These are phyloP conservation scores for Heliocidaris tuberculata DNA, from an alignment of 35 echinoderm and acorn worm genomes.

Conservation along the genomic window DNA sequence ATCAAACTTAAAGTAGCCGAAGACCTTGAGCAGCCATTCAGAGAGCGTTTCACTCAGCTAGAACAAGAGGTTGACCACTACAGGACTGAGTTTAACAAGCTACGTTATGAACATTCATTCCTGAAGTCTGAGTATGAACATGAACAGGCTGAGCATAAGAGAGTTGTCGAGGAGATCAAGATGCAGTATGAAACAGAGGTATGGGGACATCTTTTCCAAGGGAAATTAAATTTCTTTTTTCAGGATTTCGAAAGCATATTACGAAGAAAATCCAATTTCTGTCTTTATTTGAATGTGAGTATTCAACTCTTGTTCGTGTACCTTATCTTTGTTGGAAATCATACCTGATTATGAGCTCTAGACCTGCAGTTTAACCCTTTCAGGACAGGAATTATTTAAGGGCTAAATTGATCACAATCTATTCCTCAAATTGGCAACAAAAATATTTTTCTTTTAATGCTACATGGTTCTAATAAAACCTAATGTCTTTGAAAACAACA, in stretches of 20 bases:
- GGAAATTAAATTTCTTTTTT: not conserved
- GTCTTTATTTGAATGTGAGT: not conserved
- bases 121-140: conserved; percentile 95
- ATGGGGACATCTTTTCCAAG: not conserved
- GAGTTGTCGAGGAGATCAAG: conserved; percentile 83
- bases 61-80: conserved; percentile 82
- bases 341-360: too few relatives aligned
- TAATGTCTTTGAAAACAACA: too few relatives aligned
- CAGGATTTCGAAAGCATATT: not conserved
- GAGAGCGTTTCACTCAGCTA: conserved; percentile 79
- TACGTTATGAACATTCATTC: conserved; percentile 92
- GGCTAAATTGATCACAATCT: too few relatives aligned
- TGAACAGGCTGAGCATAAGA: conserved; percentile 76
- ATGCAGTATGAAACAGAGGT: conserved; percentile 95
- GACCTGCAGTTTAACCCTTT: too few relatives aligned
- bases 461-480: too few relatives aligned
- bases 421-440: too few relatives aligned
- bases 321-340: too few relatives aligned
- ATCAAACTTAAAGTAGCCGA: conserved; percentile 89
- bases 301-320: too few relatives aligned
- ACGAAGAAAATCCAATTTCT: not conserved
- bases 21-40: conserved; percentile 81
- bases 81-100: conserved; percentile 89
- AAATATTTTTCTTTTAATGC: too few relatives aligned
- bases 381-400: too few relatives aligned